Base-by-base conservation (phyloP, 2,888 invertebrate genomes). In the Cecidostiba fungosa region DNA sequence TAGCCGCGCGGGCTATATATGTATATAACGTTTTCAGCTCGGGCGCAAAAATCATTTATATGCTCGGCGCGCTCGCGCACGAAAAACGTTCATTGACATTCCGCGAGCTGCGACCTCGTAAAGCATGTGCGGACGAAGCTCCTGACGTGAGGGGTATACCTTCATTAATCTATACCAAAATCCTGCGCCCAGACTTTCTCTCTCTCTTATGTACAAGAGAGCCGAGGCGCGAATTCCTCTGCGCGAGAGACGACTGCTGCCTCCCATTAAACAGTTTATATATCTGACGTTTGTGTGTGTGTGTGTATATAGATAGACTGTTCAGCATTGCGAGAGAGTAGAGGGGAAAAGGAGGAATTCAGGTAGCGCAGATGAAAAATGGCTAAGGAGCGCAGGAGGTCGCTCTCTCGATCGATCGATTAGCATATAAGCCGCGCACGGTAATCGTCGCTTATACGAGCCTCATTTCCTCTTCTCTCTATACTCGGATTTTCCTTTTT, bases 31-130 rank as follows among this genome's bases (percentile, higher is more conserved):
- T 62, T 62, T 62, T 62, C 59, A 59, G 26, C 62, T 66, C 66
- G 29, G 29, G 29, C 66, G 29, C 66, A 80, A 74, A 81, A 74
- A 74, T 81, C 84, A 79, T 84, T 84, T 14, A 26, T 78, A 84
- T 84, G 84, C 84, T 29, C 5, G 23, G 50, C 59, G 70, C 62
- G 16, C 16, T 69, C n/a, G 8, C 50, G 29, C n/a, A 12, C 26
- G 66, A 43, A 36, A 14, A 12, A 43, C 78, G 73, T 78, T 80
- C 85, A 80, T 85, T 85, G 85, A 66, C 79, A 85, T 85, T 85
- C 85, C 80, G 70, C 59, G 59, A 59, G 85, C 62, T 16, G 39
- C 85, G 85, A 85, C 85, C 85, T 85, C 85, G 85, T 85, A 85
- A 85, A 85, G 80, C 76, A 85, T 79, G 43, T 59, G 72, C 83